phyloP scores from a whole-genome alignment of 2,113 vertebrate species.

The Vulpes lagopus region DNA sequence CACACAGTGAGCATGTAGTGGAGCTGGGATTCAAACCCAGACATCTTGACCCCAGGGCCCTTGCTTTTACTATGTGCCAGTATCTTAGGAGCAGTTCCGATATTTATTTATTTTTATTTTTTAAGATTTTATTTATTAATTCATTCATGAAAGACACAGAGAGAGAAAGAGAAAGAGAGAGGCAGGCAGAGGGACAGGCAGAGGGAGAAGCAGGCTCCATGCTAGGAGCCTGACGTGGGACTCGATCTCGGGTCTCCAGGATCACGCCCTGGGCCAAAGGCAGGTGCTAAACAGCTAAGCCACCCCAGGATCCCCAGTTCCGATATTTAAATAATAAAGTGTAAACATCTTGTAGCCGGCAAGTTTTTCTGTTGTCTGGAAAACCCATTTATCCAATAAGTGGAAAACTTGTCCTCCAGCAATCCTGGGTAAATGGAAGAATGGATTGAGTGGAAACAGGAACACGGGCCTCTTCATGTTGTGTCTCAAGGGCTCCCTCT shows the following conservation, averaged over 20 bases:
- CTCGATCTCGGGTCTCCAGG: no score
- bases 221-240: no score
- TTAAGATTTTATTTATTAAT: no score
- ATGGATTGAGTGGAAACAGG: neutral
- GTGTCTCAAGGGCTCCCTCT: neutral
- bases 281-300: no score
- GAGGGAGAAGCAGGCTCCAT: no score
- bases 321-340: slow-evolving; percentile 48
- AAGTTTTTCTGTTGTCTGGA: slow-evolving; percentile 47
- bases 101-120: slow-evolving; percentile 39
- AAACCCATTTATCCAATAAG: slow-evolving; percentile 37
- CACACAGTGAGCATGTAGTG: neutral
- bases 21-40: slow-evolving; percentile 46
- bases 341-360: slow-evolving; percentile 29
- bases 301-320: neutral
- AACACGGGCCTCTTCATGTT: neutral
- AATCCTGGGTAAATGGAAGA: slow-evolving; percentile 12
- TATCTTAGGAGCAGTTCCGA: slow-evolving; percentile 8
- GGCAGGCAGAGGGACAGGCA: no score
- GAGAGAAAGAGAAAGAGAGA: no score
- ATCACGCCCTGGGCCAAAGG: no score
- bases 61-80: neutral
- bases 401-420: slow-evolving; percentile 54
- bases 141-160: no score
- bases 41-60: neutral